Percentiles rank a stretch among this genome's conserved stretches.
Evolutionary conservation across 2,113 vertebrate species (phyloP).

Genomic region (Gavialis gangeticus): DNA sequence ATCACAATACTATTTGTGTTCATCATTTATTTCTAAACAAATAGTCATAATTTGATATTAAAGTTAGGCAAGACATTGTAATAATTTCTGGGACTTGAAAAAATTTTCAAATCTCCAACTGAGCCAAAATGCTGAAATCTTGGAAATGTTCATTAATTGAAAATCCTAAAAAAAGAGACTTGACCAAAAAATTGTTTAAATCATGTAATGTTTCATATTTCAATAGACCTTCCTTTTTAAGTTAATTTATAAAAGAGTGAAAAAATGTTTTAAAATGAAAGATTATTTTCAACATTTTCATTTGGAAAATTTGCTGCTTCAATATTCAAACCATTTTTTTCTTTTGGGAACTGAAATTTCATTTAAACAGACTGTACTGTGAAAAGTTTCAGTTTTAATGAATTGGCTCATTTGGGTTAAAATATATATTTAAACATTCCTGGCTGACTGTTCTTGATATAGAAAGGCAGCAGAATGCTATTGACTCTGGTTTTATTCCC

Average conservation of each 20-base stretch:
- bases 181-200: not conserved
- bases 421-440: accelerated
- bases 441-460: no score
- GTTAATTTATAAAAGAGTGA: not conserved
- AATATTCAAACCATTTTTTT: not conserved
- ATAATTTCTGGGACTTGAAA: not conserved
- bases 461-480: not conserved
- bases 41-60: not conserved
- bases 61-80: not conserved
- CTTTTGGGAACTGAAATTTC: not conserved
- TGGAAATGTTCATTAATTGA: not conserved
- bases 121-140: not conserved
- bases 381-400: not conserved
- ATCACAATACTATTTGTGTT: not conserved
- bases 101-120: not conserved
- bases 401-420: not conserved
- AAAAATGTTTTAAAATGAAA: not conserved
- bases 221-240: not conserved
- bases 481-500: accelerated
- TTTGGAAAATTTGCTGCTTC: not conserved
- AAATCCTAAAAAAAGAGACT: not conserved
- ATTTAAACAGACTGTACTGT: not conserved
- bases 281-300: not conserved
- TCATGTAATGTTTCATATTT: not conserved
- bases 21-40: not conserved